A percentile compares a stretch with the other conserved stretches of the same genome.
phyloP scores from a whole-genome alignment of 1,140 invertebrate genomes.

The Eufriesea mexicana region DNA sequence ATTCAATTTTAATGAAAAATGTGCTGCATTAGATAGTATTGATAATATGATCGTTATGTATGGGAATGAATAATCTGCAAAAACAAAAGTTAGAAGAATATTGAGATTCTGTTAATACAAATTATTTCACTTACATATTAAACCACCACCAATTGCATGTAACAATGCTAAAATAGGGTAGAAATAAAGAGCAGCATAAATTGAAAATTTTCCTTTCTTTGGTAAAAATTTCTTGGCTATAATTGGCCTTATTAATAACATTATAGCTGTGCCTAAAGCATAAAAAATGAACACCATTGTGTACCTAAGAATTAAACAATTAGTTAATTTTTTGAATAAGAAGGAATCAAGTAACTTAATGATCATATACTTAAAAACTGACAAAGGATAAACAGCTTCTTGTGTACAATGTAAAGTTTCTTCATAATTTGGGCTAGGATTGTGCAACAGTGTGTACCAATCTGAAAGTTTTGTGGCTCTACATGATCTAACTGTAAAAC shows the following conservation, averaged over 20 bases:
- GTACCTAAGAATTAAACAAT: conserved; percentile 86
- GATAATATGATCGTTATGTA: conserved; percentile 97
- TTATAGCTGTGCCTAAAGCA: conserved; percentile 89
- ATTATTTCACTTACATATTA: conserved; percentile 89
- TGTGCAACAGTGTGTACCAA: conserved; percentile 98
- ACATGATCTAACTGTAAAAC: conserved; percentile 89
- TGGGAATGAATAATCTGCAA: conserved; percentile 97
- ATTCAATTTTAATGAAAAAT: conserved; percentile 94
- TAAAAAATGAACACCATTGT: conserved; percentile 97
- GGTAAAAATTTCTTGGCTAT: conserved; percentile 86
- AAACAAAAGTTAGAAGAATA: conserved; percentile 16
- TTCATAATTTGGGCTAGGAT: conserved; percentile 96
- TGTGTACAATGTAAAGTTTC: conserved; percentile 95
- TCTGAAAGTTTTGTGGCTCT: conserved; percentile 90
- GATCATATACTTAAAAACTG: conserved; percentile 80
- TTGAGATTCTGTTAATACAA: conserved; percentile 29
- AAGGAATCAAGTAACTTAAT: background rate
- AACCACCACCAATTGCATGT: conserved; percentile 94
- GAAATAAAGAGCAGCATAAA: conserved; percentile 97
- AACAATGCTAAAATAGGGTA: conserved; percentile 93
- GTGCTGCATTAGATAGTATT: conserved; percentile 95
- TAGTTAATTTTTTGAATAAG: background rate
- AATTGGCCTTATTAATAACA: conserved; percentile 90
- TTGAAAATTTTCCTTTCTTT: conserved; percentile 88
- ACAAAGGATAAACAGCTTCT: conserved; percentile 98